phyloP scores from a whole-genome alignment of 30 jellyfish, hydroid and myxozoan genomes.

The Rhopilema esculentum region DNA sequence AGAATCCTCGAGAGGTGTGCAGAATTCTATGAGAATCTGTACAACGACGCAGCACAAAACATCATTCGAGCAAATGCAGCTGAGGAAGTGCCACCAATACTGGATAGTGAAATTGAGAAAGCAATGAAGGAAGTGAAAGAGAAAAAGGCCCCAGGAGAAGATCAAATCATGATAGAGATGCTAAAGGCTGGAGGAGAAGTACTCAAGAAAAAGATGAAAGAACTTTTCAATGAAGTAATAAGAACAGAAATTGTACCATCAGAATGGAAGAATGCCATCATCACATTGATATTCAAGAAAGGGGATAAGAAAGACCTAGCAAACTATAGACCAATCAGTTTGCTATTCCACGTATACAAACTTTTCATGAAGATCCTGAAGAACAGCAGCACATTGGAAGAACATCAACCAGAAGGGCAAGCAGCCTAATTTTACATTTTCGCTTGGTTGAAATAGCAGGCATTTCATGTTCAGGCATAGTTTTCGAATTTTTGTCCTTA shows the following conservation, averaged over 20 bases:
- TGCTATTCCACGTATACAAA: slow-evolving; percentile 54
- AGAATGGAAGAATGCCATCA: slow-evolving; percentile 70
- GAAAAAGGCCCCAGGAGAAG: slow-evolving; percentile 33
- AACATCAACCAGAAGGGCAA: slow-evolving; percentile 60
- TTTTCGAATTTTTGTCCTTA: no score
- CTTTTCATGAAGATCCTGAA: slow-evolving; percentile 45
- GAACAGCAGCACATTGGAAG: slow-evolving; percentile 46
- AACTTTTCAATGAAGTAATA: slow-evolving; percentile 45
- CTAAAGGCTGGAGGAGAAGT: slow-evolving; percentile 65
- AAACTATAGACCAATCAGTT: slow-evolving; percentile 70
- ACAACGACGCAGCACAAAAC: slow-evolving; percentile 29
- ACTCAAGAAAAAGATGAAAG: slow-evolving; percentile 4
- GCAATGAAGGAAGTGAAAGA: slow-evolving; percentile 32
- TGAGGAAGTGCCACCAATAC: slow-evolving; percentile 51
- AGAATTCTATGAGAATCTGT: slow-evolving; percentile 33
- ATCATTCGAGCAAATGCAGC: slow-evolving; percentile 17
- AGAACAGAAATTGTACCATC: slow-evolving; percentile 49
- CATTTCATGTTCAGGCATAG: no score
- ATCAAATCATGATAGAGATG: slow-evolving; percentile 41
- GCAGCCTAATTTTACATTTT: no score
- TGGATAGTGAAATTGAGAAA: slow-evolving; percentile 36
- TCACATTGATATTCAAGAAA: slow-evolving; percentile 52
- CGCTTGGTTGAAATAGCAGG: no score
- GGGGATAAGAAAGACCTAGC: slow-evolving; percentile 73
- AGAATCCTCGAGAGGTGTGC: slow-evolving; percentile 60